Evolutionary conservation across 2,113 vertebrate genomes (phyloP).

Genomic region (Alosa alosa): DNA sequence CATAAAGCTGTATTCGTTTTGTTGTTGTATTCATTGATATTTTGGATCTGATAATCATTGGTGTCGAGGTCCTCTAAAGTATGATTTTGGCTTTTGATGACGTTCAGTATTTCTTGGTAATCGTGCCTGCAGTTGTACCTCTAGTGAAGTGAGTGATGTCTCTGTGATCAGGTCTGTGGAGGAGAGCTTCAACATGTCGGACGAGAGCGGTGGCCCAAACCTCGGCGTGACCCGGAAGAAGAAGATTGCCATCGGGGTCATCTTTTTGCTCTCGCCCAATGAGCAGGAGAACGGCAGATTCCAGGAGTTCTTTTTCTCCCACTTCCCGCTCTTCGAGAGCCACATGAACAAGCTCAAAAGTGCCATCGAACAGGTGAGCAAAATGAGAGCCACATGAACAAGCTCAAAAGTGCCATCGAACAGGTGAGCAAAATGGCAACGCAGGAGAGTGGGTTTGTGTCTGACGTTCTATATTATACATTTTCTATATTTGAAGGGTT

Average conservation of each 20-base stretch:
- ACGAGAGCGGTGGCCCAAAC: conserved; percentile 84
- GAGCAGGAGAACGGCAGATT: conserved; percentile 92
- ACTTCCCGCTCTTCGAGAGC: conserved; percentile 98
- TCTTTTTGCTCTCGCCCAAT: conserved; percentile 88
- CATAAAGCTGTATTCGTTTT: too few relatives aligned
- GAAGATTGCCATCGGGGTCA: conserved; percentile 97
- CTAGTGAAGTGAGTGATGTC: conserved; percentile 11
- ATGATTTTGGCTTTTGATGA: not conserved
- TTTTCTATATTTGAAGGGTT: not conserved
- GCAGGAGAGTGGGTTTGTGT: not conserved
- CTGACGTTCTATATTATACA: not conserved
- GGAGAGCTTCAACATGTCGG: conserved; percentile 98
- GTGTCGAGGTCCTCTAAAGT: not conserved
- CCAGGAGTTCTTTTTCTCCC: conserved; percentile 98
- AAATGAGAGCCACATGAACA: conserved; percentile 99
- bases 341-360: conserved; percentile 99
- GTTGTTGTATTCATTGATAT: too few relatives aligned
- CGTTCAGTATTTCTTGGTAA: not conserved
- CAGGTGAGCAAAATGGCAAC: conserved; percentile 73
- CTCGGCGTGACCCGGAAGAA: conserved; percentile 91
- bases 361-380: conserved; percentile 97
- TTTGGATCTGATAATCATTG: too few relatives aligned
- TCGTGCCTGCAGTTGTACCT: not conserved
- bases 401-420: conserved; percentile 94
- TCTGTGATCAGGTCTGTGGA: conserved; percentile 83